Conservation (phyloP, 2,797 vertebrate species). For the Chelonia mydas region DNA sequence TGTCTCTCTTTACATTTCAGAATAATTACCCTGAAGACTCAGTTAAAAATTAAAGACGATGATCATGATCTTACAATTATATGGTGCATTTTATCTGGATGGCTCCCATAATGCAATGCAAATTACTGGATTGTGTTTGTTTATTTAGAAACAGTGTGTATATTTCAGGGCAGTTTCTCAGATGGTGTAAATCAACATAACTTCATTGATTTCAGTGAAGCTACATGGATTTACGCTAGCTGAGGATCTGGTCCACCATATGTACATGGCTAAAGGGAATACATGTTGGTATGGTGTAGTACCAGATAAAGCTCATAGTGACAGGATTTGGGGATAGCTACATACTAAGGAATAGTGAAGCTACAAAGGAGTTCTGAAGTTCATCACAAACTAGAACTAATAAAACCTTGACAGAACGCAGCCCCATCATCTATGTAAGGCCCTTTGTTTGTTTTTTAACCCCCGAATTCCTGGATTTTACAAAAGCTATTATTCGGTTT, state of each 20-base stretch:
- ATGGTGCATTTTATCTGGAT: not conserved
- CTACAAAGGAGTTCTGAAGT: accelerated
- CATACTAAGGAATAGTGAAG: not conserved
- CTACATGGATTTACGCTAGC: not conserved
- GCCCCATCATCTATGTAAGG: not conserved
- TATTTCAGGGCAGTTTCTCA: not conserved
- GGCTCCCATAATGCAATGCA: constrained; percentile 22
- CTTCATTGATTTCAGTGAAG: constrained; percentile 24
- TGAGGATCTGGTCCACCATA: not conserved
- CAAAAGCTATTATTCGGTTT: not conserved
- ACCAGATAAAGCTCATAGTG: not conserved
- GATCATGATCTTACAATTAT: constrained; percentile 1
- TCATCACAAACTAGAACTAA: not conserved
- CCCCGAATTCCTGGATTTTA: not conserved
- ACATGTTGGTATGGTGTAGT: accelerated
- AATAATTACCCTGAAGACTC: not conserved
- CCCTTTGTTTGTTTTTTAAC: not conserved
- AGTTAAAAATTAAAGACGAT: constrained; percentile 16
- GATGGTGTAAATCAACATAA: not conserved
- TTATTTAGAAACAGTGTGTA: not conserved
- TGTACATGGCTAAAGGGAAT: not conserved
- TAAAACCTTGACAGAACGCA: constrained; percentile 2
- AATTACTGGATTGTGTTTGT: constrained; percentile 21
- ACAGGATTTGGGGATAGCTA: accelerated
- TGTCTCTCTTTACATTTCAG: not conserved